Conservation (phyloP, 2,888 invertebrate species). For the Metellina segmentata region DNA sequence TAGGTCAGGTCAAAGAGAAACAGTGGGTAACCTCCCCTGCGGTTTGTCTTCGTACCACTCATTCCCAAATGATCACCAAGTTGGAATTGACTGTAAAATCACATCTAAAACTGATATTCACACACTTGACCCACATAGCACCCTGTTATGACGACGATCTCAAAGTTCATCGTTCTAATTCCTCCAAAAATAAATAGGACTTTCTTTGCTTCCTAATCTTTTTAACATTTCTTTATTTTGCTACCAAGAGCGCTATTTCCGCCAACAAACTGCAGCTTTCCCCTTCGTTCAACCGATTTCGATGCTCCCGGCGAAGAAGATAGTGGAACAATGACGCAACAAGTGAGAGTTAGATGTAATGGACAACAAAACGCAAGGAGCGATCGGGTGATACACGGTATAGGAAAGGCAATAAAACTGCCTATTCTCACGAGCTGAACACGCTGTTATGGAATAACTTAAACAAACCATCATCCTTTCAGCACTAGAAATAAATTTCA, state of each 20-base stretch:
- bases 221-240: conserved; percentile 27
- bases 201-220: conserved; percentile 53
- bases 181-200: conserved; percentile 63
- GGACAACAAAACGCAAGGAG: not conserved
- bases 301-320: not conserved
- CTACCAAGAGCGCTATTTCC: conserved; percentile 21
- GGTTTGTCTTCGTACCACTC: not conserved
- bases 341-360: not conserved
- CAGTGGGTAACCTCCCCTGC: not conserved
- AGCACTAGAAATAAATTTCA: no score
- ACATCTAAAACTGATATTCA: conserved; percentile 23
- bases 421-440: no score
- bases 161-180: conserved; percentile 72
- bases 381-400: no score
- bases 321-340: conserved; percentile 9
- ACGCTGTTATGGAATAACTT: no score
- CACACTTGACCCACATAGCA: conserved; percentile 67
- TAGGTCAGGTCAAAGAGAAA: not conserved
- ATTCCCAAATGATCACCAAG: no score
- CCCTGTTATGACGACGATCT: conserved; percentile 31
- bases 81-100: not conserved
- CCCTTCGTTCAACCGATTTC: not conserved
- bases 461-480: no score
- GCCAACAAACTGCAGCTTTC: conserved; percentile 6
- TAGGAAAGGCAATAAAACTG: no score